Base-by-base conservation (phyloP, 2,888 invertebrate species). In the Stenchaetothrips biformis region DNA sequence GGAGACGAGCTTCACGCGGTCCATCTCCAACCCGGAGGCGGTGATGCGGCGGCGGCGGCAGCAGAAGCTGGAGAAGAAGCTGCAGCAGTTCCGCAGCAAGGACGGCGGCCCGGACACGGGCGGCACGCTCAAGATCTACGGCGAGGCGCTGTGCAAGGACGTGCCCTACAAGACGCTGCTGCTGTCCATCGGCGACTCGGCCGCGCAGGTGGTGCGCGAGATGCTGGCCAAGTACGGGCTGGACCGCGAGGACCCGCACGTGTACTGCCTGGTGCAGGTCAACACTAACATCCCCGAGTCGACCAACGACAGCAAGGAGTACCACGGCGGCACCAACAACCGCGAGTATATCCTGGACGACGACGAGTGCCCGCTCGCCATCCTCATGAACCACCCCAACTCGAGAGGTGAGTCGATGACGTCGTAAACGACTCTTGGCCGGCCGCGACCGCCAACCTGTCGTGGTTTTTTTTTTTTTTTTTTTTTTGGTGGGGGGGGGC, bases 21-120 rank as follows among this genome's bases (percentile, higher is more conserved):
- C 98, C 85, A 99, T 99, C 86, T 99, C 98, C 83, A 99, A 99
- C 89, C 99, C 99, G 4, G 99, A 99, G 89, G 98, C 98, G 82
- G 99, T 99, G 84, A 99, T 99, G 99, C 91, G 98, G 82, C 92
- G 98, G 79, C 90, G 98, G 80, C 89, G 99, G 47, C 98, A 99
- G 86, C 97, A 98, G 88, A 98, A 98, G 87, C 90, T 99, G 80
- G 99, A 99, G 87, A 92, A 95, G 86, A 98, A 98, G 88, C 89
- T 99, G 85, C 96, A 98, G 86, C 96, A 98, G 88, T 98, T 98
- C 88, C 92, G 96, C 82, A 95, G 95, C 80, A 94, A 96, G 87
- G 97, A 98, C 85, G 98, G 98, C 78, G 97, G 97, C 0, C 96
- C 97, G 8, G 97, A 97, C 86, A 96, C 97, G 77, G 95, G 95